phyloP scores from a whole-genome alignment of 2,797 vertebrate species.

The Cetoscarus ocellatus region DNA sequence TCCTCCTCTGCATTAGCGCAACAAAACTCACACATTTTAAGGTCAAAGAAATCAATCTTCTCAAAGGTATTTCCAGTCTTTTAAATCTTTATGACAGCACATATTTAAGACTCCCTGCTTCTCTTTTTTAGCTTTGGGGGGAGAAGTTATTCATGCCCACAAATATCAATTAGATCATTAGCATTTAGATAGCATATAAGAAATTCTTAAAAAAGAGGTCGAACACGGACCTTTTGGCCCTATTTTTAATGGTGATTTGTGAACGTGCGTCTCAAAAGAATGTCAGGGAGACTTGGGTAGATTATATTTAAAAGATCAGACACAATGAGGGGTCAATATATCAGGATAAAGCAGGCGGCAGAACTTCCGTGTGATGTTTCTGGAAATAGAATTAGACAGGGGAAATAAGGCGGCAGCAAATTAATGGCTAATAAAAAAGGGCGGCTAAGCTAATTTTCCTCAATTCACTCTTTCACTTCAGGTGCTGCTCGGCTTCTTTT shows the following conservation, averaged over 20 bases:
- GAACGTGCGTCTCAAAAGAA: slow-evolving; percentile 54
- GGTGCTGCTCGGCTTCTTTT: slow-evolving; percentile 11
- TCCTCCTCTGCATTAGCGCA: slow-evolving; percentile 28
- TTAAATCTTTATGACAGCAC: slow-evolving; percentile 51
- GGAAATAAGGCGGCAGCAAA: slow-evolving; percentile 36
- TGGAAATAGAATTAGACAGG: slow-evolving; percentile 31
- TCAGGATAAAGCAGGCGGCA: slow-evolving; percentile 36
- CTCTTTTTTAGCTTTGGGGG: slow-evolving; percentile 39
- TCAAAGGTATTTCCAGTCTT: slow-evolving; percentile 32
- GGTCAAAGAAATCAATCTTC: slow-evolving; percentile 15
- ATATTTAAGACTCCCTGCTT: slow-evolving; percentile 29
- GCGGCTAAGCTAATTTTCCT: slow-evolving; percentile 19
- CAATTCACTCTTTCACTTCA: slow-evolving; percentile 22
- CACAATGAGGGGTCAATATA: slow-evolving; percentile 36
- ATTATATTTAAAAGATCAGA: slow-evolving; percentile 69
- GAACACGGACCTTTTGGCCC: slow-evolving; percentile 51
- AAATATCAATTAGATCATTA: slow-evolving; percentile 78
- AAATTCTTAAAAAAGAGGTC: slow-evolving; percentile 50
- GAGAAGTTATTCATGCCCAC: slow-evolving; percentile 55
- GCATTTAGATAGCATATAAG: slow-evolving; percentile 70
- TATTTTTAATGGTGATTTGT: slow-evolving; percentile 60
- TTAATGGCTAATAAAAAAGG: slow-evolving; percentile 40
- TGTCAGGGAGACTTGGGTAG: slow-evolving; percentile 51
- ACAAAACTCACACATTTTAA: slow-evolving; percentile 36
- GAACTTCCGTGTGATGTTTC: slow-evolving; percentile 24